A percentile compares a stretch with the other conserved stretches of the same genome.
These are phyloP conservation scores for Drosophila lacicola DNA, from an alignment of 2,888 invertebrate genomes.

Conservation along the genomic window DNA sequence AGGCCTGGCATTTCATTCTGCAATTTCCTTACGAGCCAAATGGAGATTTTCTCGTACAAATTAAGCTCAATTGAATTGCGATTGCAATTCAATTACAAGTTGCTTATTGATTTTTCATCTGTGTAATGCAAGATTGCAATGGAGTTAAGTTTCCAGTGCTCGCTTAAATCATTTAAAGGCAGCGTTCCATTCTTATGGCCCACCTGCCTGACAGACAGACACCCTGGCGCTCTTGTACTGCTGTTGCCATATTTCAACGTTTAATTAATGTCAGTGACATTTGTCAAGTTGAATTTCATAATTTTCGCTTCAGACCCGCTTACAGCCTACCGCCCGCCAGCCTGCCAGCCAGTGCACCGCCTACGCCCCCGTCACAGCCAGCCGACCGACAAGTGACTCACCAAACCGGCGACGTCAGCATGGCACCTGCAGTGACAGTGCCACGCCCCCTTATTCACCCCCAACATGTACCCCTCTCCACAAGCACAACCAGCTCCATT, in stretches of 20 bases:
- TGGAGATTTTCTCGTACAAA: constrained; percentile 27
- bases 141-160: not conserved
- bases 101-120: constrained; percentile 62
- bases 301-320: constrained; percentile 50
- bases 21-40: constrained; percentile 35
- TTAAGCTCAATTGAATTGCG: constrained; percentile 55
- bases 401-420: constrained; percentile 53
- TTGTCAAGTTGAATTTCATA: constrained; percentile 75
- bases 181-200: constrained; percentile 1
- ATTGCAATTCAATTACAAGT: constrained; percentile 36
- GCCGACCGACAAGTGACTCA: constrained; percentile 17
- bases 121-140: constrained; percentile 10
- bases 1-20: constrained; percentile 6
- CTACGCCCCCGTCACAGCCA: not conserved
- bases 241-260: constrained; percentile 55
- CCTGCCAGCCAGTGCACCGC: too few relatives aligned
- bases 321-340: constrained; percentile 9
- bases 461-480: not conserved
- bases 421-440: constrained; percentile 46
- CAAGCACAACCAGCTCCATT: constrained; percentile 9
- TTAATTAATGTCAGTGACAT: constrained; percentile 78
- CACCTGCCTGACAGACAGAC: not conserved
- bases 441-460: not conserved
- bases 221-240: constrained; percentile 6
- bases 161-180: constrained; percentile 7